phyloP scores from a whole-genome alignment of 2,113 vertebrate species.

The Pluvianellus socialis region DNA sequence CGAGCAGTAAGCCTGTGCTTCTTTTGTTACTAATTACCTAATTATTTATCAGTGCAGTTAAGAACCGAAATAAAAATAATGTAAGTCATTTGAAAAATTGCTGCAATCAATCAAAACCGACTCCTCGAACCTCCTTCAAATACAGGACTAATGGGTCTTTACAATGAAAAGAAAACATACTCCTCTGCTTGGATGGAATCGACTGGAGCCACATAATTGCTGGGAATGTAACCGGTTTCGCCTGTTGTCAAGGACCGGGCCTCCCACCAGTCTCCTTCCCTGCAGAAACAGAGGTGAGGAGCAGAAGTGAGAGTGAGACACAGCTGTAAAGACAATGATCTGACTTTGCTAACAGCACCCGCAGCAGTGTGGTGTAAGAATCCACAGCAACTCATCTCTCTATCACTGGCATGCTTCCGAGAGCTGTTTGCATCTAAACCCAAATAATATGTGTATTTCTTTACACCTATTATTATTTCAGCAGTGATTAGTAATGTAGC shows the following conservation, averaged over 20 bases:
- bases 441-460: rapidly evolving
- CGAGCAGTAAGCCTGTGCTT: neutral
- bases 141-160: neutral
- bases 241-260: slow-evolving; percentile 93
- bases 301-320: neutral
- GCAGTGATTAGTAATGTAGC: neutral
- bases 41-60: slow-evolving; percentile 45
- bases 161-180: slow-evolving; percentile 78
- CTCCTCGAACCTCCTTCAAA: neutral
- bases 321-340: neutral
- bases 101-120: slow-evolving; percentile 28
- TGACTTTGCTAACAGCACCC: neutral
- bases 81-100: neutral
- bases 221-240: slow-evolving; percentile 95
- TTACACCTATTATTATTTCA: neutral
- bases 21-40: slow-evolving; percentile 50
- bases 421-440: neutral
- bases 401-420: rapidly evolving
- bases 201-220: slow-evolving; percentile 97
- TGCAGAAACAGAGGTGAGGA: slow-evolving; percentile 67
- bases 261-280: slow-evolving; percentile 99
- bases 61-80: slow-evolving; percentile 43
- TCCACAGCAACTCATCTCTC: neutral
- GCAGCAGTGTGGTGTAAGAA: rapidly evolving
- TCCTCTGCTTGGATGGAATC: slow-evolving; percentile 98